Base-by-base conservation (phyloP, 2,113 vertebrate genomes). In the Oxyruncus cristatus region DNA sequence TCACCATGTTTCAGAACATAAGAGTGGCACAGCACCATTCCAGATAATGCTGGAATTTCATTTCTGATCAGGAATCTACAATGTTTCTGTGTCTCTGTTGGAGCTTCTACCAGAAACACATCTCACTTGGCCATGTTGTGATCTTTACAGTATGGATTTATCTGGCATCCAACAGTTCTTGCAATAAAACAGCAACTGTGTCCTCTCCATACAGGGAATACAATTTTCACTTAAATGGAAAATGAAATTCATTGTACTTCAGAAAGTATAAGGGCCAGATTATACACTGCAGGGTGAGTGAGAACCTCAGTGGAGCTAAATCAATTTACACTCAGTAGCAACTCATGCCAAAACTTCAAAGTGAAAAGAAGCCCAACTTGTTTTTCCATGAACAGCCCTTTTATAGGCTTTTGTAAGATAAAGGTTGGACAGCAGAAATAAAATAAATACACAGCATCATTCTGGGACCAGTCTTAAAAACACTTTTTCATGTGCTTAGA, bases 211-310 rank as follows among this genome's bases (percentile, higher is more conserved):
- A 35, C 5, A 30, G 12, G 10, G 26, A 78, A 22, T 5, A 75
- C 55, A 84, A 50, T 26, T 87, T 87, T 87, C n/a, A 56, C 9
- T 68, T 62, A 76, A 86, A 67, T 50, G 14, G 33, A 70, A 82
- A 85, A 70, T 7, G 3, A 73, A 18, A 26, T 39, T 3, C 9
- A 33, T 65, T 37, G 5, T 67, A 39, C 21, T 85, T 88, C 21
- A 79, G 55, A 72, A 91, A 70, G 22, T 28, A 22, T 35, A 61
- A 76, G 49, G 39, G 19, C 22, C 76, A 75, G 24, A 68, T 70
- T n/a, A 82, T 50, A 59, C 24, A 66, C 21, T 62, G 12, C 0
- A 3, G 14, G 23, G 21, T 0, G 9, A 79, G 22, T 3, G 4
- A 87, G 32, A 82, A 44, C 23, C 14, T 79, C 71, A 41, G 10